Evolutionary conservation across 2,113 vertebrate species (phyloP).

Genomic region (Anhinga anhinga): DNA sequence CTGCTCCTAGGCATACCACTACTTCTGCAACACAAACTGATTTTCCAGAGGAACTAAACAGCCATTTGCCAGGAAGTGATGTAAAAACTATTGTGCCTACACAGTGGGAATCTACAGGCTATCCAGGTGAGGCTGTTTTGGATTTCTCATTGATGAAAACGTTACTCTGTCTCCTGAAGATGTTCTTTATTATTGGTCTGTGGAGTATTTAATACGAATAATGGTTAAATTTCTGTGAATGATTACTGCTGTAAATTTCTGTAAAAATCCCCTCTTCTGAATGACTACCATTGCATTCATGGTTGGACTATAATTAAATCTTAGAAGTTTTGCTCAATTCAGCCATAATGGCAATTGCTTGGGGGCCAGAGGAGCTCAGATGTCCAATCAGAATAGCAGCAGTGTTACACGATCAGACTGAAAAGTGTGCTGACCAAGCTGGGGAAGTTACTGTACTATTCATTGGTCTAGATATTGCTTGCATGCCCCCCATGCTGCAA

Average conservation of each 20-base stretch:
- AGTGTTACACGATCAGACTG: background rate
- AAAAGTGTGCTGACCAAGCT: background rate
- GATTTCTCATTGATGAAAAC: background rate
- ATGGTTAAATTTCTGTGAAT: background rate
- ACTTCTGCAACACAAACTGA: conserved; percentile 90
- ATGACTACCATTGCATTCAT: background rate
- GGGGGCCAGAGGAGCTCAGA: background rate
- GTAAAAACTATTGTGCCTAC: conserved; percentile 54
- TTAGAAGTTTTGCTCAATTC: background rate
- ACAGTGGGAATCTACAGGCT: conserved; percentile 55
- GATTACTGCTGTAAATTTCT: background rate
- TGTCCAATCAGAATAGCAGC: background rate
- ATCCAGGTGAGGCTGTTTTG: conserved; percentile 15
- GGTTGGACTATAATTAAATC: background rate
- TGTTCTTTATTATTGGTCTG: background rate
- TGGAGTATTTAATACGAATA: background rate
- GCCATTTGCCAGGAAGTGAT: conserved; percentile 65
- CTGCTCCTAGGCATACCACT: conserved; percentile 77
- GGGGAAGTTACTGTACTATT: background rate
- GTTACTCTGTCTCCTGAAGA: background rate
- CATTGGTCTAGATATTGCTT: background rate
- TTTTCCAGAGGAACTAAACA: conserved; percentile 74
- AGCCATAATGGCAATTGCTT: background rate
- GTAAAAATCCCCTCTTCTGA: background rate
- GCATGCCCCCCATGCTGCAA: background rate